These are phyloP conservation scores for Cyprinodon diabolis DNA, from an alignment of 2,797 vertebrate species.

Conservation along the genomic window DNA sequence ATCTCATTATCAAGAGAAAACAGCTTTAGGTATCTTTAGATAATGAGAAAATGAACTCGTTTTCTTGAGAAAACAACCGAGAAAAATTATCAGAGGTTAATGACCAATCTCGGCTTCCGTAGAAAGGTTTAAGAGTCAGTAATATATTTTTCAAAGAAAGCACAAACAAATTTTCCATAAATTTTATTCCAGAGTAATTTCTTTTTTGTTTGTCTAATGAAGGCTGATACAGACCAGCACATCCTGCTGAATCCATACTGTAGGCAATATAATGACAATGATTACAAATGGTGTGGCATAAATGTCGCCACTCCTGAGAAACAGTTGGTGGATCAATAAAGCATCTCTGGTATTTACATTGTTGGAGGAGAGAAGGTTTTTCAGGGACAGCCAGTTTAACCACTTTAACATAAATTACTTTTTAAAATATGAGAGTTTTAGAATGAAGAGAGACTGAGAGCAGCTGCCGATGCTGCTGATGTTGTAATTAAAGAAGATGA, in stretches of 20 bases:
- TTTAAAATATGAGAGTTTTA: background rate
- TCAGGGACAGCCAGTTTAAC: background rate
- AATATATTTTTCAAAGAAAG: no score
- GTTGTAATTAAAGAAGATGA: conserved; percentile 4
- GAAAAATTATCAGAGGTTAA: no score
- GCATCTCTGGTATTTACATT: background rate
- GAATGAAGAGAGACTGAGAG: background rate
- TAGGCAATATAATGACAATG: background rate
- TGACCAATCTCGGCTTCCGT: no score
- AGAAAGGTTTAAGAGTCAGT: no score
- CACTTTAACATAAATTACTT: background rate
- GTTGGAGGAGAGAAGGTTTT: background rate
- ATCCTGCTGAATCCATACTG: background rate
- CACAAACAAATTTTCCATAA: no score
- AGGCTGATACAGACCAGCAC: background rate
- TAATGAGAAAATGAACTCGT: no score
- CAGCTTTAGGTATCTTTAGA: no score
- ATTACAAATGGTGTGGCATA: background rate
- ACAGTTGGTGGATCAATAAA: background rate
- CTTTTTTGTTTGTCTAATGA: no score
- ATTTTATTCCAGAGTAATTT: no score
- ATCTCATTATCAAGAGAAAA: no score
- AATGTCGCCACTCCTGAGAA: background rate
- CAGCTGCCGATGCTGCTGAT: background rate
- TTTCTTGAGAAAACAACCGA: no score